phyloP scores from a whole-genome alignment of 2,888 invertebrate genomes.

The Odontocerum albicorne region DNA sequence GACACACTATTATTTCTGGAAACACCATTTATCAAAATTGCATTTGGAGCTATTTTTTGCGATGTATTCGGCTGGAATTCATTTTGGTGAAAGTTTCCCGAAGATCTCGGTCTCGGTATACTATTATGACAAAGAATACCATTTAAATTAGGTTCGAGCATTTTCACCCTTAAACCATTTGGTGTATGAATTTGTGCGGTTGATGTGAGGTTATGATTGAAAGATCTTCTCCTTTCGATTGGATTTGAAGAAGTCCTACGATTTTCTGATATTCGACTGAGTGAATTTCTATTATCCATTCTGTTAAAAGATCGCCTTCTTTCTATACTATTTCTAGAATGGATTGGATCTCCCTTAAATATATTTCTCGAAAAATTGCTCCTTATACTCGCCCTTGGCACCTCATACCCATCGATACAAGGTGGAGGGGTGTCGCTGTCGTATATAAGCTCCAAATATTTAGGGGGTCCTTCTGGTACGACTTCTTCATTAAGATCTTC shows the following conservation, averaged over 20 bases:
- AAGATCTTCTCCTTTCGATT: slow-evolving; percentile 1
- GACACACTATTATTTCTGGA: slow-evolving; percentile 17
- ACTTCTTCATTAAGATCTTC: too few relatives aligned
- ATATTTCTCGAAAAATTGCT: slow-evolving; percentile 27
- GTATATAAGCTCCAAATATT: slow-evolving; percentile 69
- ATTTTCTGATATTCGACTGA: slow-evolving; percentile 2
- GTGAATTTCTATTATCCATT: slow-evolving; percentile 17
- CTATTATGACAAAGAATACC: slow-evolving; percentile 21
- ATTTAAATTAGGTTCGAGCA: slow-evolving; percentile 15
- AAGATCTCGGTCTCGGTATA: slow-evolving; percentile 3
- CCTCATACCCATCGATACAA: slow-evolving; percentile 64
- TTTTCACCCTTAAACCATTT: slow-evolving; percentile 24
- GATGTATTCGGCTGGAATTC: neutral
- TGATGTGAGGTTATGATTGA: slow-evolving; percentile 4
- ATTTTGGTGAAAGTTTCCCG: slow-evolving; percentile 6
- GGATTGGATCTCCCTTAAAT: slow-evolving; percentile 2
- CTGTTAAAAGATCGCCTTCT: slow-evolving; percentile 16
- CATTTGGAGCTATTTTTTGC: slow-evolving; percentile 7
- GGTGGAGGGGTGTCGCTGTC: slow-evolving; percentile 53
- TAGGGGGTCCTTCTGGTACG: slow-evolving; percentile 47
- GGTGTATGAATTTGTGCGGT: slow-evolving; percentile 14
- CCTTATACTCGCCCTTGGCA: slow-evolving; percentile 50
- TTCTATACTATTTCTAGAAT: neutral
- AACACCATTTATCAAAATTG: slow-evolving; percentile 9
- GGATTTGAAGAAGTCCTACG: slow-evolving; percentile 5